Base-by-base conservation (phyloP, 2,797 vertebrate species). In the Melopsittacus undulatus region DNA sequence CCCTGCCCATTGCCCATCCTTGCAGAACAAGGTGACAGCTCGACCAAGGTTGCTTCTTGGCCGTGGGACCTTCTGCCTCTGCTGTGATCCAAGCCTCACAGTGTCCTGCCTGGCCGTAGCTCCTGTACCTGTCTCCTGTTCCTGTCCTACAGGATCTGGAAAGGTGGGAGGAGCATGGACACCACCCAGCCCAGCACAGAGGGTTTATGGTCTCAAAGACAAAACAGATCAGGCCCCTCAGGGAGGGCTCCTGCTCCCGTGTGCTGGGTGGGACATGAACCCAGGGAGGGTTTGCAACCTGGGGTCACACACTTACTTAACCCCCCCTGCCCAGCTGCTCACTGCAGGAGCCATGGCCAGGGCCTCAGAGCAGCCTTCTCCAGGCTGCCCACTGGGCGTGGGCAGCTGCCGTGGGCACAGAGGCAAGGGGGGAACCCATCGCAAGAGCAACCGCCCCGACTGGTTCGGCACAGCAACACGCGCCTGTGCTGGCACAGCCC, bases 261-360 rank as follows among this genome's bases (percentile, higher is more conserved):
- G 0, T 21, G 13, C 29, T 27, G 32, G 38, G 42, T 18, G 40
- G 51, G 57, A n/a, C 49, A 52, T 2, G 1, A 82, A 46, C 12
- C 40, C 68, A 54, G 24, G 13, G 27, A 32, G 84, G 17, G 16
- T 8, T 21, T 13, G 27, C 52, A 62, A 49, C 34, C 10, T 67
- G 78, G 23, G 18, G 27, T 3, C 5, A 2, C 16, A 27, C 1
- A 4, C 30, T 48, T 26, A 48, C 22, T 61, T 19, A 67, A 80
- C 19, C 14, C 24, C 49, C 56, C 56, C 57, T 24, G 56, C 43
- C 38, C 36, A 43, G 27, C 32, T 27, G 42, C 26, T 82, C 26
- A 2, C 29, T 2, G 2, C 51, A 22, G 63, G 13, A 34, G 1
- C 4, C 15, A 74, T 1, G 8, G 42, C 57, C 51, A 32, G 0